These are phyloP conservation scores for Danio tinwini DNA, from an alignment of 2,797 vertebrate genomes.

Conservation along the genomic window DNA sequence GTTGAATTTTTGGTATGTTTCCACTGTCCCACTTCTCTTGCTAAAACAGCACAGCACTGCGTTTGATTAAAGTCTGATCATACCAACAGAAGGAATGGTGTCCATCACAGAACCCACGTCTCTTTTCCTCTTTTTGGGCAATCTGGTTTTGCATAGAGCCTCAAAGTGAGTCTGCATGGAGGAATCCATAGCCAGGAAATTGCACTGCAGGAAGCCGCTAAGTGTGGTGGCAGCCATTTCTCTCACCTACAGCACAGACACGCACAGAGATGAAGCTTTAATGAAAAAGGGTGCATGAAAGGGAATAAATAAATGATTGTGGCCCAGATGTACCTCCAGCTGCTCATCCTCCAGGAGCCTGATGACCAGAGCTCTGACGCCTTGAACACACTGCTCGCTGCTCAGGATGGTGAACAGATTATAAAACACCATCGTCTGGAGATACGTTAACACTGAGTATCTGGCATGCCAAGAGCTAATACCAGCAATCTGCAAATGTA, in stretches of 20 bases:
- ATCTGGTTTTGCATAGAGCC: conserved; percentile 92
- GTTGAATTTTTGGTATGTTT: neutral
- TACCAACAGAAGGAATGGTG: conserved; percentile 86
- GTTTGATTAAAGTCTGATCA: conserved; percentile 30
- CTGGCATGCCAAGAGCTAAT: conserved; percentile 95
- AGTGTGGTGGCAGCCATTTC: conserved; percentile 97
- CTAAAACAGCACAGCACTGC: neutral
- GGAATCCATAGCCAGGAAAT: conserved; percentile 90
- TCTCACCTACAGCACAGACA: conserved; percentile 82
- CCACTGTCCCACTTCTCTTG: neutral
- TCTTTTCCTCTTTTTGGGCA: conserved; percentile 91
- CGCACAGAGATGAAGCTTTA: conserved; percentile 14
- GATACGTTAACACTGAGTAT: conserved; percentile 93
- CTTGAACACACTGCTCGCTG: conserved; percentile 82
- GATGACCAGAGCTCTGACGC: conserved; percentile 87
- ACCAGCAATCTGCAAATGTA: conserved; percentile 81
- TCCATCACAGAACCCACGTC: conserved; percentile 84
- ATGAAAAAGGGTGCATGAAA: conserved; percentile 3
- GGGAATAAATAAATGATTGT: neutral
- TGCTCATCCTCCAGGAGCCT: conserved; percentile 93
- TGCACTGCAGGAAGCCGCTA: conserved; percentile 95
- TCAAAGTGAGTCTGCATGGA: conserved; percentile 95
- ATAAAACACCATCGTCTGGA: conserved; percentile 98
- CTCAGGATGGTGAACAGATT: conserved; percentile 95
- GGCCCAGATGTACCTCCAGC: conserved; percentile 82